Conservation (phyloP, 2,797 vertebrate genomes). For the Tapera naevia region DNA sequence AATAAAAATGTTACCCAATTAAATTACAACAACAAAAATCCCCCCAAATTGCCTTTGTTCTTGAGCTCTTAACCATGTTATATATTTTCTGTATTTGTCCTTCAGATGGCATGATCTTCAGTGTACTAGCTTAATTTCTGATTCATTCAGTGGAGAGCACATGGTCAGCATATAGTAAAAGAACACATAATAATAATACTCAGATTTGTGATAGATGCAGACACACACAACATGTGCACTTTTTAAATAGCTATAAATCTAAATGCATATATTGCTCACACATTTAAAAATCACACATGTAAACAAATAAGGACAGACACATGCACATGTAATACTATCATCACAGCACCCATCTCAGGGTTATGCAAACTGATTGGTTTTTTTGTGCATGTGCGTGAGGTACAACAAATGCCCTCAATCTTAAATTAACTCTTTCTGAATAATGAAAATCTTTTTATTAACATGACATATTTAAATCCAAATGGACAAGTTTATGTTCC, state of each 20-base stretch:
- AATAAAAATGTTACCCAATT: conserved; percentile 36
- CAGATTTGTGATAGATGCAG: background rate
- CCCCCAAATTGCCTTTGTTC: background rate
- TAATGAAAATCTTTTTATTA: conserved; percentile 10
- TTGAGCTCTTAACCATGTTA: background rate
- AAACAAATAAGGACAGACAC: conserved; percentile 15
- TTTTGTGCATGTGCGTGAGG: background rate
- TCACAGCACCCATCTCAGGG: background rate
- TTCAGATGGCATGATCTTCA: conserved; percentile 36
- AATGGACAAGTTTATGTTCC: conserved; percentile 42
- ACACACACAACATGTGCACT: background rate
- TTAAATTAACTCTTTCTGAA: conserved; percentile 48
- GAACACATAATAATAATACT: background rate
- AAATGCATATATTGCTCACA: background rate
- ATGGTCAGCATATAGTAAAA: background rate
- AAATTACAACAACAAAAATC: conserved; percentile 7
- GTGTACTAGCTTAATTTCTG: background rate
- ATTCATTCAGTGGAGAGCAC: background rate
- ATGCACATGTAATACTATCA: background rate
- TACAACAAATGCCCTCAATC: background rate
- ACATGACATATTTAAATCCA: background rate
- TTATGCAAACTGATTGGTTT: background rate
- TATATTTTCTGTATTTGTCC: conserved; percentile 13
- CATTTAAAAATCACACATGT: background rate
- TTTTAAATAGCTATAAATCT: background rate